phyloP scores from a whole-genome alignment of 2,113 vertebrate species.

The Pogona vitticeps region DNA sequence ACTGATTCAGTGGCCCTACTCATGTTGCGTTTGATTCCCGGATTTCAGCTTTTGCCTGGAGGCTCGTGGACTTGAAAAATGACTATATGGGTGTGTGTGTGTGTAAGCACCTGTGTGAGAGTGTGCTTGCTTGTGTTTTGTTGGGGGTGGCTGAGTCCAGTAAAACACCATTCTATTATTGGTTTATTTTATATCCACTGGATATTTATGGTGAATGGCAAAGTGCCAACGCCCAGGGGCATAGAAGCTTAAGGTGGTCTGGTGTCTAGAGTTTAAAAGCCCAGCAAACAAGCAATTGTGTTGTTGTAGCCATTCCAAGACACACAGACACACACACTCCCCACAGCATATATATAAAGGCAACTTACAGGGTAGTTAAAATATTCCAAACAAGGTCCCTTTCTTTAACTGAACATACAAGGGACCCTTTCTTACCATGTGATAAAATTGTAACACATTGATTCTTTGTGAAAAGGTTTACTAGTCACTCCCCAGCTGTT shows the following conservation, averaged over 20 bases:
- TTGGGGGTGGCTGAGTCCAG: too few relatives aligned
- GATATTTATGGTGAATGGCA: slow-evolving; percentile 28
- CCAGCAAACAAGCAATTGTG: slow-evolving; percentile 49
- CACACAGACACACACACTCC: neutral
- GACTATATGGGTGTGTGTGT: neutral
- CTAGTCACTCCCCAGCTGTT: slow-evolving; percentile 57
- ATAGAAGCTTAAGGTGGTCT: slow-evolving; percentile 1
- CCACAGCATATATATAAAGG: neutral
- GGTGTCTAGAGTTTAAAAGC: slow-evolving; percentile 40
- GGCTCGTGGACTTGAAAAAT: neutral
- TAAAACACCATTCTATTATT: too few relatives aligned
- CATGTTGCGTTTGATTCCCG: too few relatives aligned
- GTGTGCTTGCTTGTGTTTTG: neutral
- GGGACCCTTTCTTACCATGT: slow-evolving; percentile 56
- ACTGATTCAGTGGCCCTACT: too few relatives aligned
- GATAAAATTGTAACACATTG: slow-evolving; percentile 64
- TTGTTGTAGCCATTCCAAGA: slow-evolving; percentile 54
- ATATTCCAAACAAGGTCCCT: slow-evolving; percentile 54
- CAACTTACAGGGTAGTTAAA: slow-evolving; percentile 50
- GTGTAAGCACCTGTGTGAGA: neutral
- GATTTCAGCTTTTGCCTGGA: too few relatives aligned
- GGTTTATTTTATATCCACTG: neutral
- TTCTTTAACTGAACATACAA: slow-evolving; percentile 61
- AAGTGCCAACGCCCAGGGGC: slow-evolving; percentile 45
- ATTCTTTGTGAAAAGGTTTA: slow-evolving; percentile 67